Percentiles rank a stretch among this genome's conserved stretches.
Conservation (phyloP, 2,888 invertebrate species). For the Vesta saturnalis region DNA sequence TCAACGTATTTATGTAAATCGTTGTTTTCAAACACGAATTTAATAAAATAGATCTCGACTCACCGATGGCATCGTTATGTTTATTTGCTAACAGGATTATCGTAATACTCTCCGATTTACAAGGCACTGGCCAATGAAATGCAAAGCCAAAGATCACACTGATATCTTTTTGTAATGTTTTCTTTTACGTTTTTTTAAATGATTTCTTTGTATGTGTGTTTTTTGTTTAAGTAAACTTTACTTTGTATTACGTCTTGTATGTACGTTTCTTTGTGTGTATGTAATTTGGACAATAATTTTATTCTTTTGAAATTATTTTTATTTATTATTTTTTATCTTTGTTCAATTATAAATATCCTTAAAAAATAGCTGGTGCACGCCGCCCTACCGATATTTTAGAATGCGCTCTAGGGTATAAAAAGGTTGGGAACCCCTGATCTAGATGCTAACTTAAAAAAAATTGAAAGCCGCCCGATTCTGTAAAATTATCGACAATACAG, state of each 20-base stretch:
- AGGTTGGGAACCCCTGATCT: not conserved
- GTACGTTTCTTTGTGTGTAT: too few species aligned
- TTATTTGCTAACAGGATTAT: too few species aligned
- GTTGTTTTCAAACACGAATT: constrained; percentile 1
- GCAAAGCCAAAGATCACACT: constrained; percentile 13
- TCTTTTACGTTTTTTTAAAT: not conserved
- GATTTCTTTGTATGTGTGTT: too few species aligned
- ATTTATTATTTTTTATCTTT: too few species aligned
- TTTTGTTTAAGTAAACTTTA: too few species aligned
- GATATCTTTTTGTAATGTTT: not conserved
- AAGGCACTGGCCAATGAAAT: not conserved
- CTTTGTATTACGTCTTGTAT: not conserved
- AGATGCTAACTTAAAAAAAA: too few species aligned
- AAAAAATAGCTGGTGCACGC: not conserved
- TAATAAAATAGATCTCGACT: constrained; percentile 7
- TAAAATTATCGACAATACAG: too few species aligned
- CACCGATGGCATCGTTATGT: not conserved
- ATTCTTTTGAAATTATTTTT: not conserved
- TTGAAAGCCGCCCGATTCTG: too few species aligned
- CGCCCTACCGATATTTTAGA: not conserved
- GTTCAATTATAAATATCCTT: too few species aligned
- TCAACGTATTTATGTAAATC: too few species aligned
- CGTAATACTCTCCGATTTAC: not conserved
- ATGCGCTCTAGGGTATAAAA: too few species aligned
- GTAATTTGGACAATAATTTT: not conserved